Base-by-base conservation (phyloP, 92 coral and sea anemone species). In the Hydrozoanthus gracilis region DNA sequence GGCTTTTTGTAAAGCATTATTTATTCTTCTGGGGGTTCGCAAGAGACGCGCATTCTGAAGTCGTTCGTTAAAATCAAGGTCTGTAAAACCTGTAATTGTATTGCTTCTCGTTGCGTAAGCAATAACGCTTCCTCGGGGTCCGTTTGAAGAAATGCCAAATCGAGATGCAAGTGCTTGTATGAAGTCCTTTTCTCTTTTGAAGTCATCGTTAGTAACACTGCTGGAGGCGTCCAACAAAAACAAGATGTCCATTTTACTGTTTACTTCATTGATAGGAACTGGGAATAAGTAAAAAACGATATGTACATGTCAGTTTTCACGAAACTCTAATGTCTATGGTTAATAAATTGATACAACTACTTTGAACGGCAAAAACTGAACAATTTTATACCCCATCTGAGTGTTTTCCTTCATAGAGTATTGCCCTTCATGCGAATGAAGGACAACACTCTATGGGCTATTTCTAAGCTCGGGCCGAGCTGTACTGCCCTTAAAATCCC, bases 211-310 rank as follows among this genome's bases (percentile, higher is more conserved):
- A 66, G 84, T 84, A 56, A 88, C 72, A 47, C 80, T 74, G 20
- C 49, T 88, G 13, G 91, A 88, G 12, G 84, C 91, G 50, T 88
- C 91, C 74, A 88, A 8, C 69, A 88, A 51, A 76, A 88, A 88
- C 35, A 77, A 73, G 7, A 88, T 47, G 44, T 88, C 91, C 77
- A 77, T 68, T 16, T 56, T 62, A 20, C 82, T 56, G 20, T 51
- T 54, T 35, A 77, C 56, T 8, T 54, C 82, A 55, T 68, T 52
- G 52, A 55, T 14, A 77, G 82, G 82, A 77, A 77, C 82, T 77
- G 11, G 20, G 48, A 18, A 52, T 1, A 52, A 20, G 18, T 18
- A 67, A 67, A 27, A 27, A 27, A 27, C 39, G 39, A 27, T 27
- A 27, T 27, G 39, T 7, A 6, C 6, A n/a, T 16, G 17, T 73